Base-by-base conservation (phyloP, 1,140 invertebrate genomes). In the Brachionus koreanus region DNA sequence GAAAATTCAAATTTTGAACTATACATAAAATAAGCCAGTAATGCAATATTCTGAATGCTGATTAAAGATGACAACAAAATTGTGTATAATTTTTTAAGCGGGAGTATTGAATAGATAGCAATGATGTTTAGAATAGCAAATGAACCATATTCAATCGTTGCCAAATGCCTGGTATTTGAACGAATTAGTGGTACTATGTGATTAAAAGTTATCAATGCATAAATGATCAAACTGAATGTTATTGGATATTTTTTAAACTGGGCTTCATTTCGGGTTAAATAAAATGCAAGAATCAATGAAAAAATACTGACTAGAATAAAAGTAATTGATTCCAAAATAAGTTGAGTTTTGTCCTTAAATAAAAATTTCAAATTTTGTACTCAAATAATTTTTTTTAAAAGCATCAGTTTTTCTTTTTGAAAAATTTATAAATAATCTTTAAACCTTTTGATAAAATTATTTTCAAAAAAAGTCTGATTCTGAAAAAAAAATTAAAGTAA, bases 111-210 rank as follows among this genome's bases (percentile, higher is more conserved):
- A 74, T 74, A 74, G 13, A 74, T 74, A 5, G 69, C 69, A 25
- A 74, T 46, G 23, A 74, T 74, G 42, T 74, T 74, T 2, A 74
- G 25, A 46, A 74, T 74, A 23, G 43, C 69, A 74, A 74, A 74
- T 12, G 69, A 46, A n/a, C 39, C 69, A 46, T 74, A 74, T 46
- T 74, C 69, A 16, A 74, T 74, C 5, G 69, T 74, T 19, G 69
- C 69, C 43, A 74, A 25, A 19, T 46, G 69, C 43, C 69, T 43
- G 10, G 69, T 46, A 12, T 74, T 74, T 23, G 69, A 74, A 25
- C 69, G 37, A 25, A 74, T 74, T 46, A 74, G 43, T 46, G 69
- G 69, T 74, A 74, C 43, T 42, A 74, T 46, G n/a, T 74, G 69
- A 46, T 74, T 74, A 25, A 74, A 46, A 46, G 39, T 74, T 46